Evolutionary conservation across 2,113 vertebrate species (phyloP).

Genomic region (Myotis brandtii): DNA sequence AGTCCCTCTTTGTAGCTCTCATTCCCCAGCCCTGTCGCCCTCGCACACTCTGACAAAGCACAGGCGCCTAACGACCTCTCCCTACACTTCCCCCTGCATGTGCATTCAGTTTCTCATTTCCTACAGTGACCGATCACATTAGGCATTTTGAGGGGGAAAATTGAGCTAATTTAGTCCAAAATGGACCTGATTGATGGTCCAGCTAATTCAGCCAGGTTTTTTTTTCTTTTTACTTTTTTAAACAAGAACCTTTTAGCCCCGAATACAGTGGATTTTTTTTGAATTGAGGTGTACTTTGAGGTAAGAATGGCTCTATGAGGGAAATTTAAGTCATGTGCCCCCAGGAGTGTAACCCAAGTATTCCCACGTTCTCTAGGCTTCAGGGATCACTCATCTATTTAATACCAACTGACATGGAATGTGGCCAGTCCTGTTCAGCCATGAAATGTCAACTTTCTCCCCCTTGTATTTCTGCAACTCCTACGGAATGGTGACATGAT

Average conservation of each 20-base stretch:
- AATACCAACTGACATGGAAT: neutral
- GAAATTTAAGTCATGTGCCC: conserved; percentile 39
- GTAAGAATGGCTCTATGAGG: neutral
- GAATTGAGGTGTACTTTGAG: neutral
- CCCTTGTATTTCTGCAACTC: neutral
- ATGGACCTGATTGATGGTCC: neutral
- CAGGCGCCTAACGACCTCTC: neutral
- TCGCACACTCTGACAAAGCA: neutral
- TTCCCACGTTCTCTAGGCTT: neutral
- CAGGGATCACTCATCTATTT: conserved; percentile 26
- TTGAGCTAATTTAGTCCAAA: conserved; percentile 11
- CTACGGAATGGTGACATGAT: conserved; percentile 14
- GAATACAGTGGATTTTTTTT: neutral
- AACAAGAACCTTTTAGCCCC: neutral
- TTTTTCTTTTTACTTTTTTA: neutral
- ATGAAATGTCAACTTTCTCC: neutral
- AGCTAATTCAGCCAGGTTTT: neutral
- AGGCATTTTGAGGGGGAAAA: conserved; percentile 15
- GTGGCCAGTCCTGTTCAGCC: neutral
- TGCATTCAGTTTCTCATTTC: neutral
- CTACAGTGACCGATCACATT: neutral
- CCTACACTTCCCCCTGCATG: neutral
- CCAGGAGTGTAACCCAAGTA: neutral
- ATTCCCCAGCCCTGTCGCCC: neutral
- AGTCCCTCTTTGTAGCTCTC: neutral